These are phyloP conservation scores for Enteromius fasciolatus DNA, from an alignment of 2,797 vertebrate species.

Conservation along the genomic window DNA sequence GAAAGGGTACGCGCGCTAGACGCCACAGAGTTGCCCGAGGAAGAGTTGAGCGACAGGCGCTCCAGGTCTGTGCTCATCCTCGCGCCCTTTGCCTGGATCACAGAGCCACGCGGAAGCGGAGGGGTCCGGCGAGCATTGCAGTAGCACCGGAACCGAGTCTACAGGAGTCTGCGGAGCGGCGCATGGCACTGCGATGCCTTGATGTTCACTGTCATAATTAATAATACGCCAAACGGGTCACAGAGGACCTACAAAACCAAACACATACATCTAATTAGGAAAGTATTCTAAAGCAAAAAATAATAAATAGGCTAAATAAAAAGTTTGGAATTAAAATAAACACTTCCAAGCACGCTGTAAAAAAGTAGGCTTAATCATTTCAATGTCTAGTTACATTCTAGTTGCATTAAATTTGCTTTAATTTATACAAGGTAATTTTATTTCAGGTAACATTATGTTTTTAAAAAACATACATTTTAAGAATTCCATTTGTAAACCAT, in stretches of 20 bases:
- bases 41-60: slow-evolving; percentile 83
- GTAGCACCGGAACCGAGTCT: slow-evolving; percentile 51
- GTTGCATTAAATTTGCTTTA: background rate
- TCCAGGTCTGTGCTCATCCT: slow-evolving; percentile 88
- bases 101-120: slow-evolving; percentile 66
- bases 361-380: background rate
- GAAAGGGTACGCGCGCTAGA: slow-evolving; percentile 88
- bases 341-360: background rate
- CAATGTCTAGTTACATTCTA: background rate
- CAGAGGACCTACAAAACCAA: background rate
- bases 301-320: background rate
- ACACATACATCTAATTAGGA: background rate
- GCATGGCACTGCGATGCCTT: slow-evolving; percentile 66
- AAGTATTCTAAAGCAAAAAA: background rate
- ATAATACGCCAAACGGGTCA: slow-evolving; percentile 52
- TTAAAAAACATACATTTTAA: background rate
- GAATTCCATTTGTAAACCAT: background rate
- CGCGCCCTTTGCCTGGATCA: slow-evolving; percentile 57
- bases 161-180: slow-evolving; percentile 53
- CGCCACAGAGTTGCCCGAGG: slow-evolving; percentile 78
- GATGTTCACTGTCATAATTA: slow-evolving; percentile 53
- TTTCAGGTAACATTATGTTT: background rate
- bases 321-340: slow-evolving; percentile 11
- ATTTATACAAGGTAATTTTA: background rate
- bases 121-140: slow-evolving; percentile 59